phyloP scores from a whole-genome alignment of 1,140 invertebrate species.

The Eciton burchellii region DNA sequence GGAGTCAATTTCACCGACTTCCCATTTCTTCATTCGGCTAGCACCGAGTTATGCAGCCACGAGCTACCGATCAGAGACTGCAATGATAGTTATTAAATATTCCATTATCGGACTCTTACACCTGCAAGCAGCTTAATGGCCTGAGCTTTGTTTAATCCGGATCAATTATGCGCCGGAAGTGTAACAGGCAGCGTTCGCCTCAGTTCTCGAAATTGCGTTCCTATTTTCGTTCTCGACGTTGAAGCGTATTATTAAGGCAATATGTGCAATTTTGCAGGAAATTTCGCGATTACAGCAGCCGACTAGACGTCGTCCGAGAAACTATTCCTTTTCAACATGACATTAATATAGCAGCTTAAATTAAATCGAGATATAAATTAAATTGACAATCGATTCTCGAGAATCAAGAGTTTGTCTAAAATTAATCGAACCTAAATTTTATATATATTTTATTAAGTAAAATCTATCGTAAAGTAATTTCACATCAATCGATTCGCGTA shows the following conservation, averaged over 20 bases:
- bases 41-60: conserved; percentile 15
- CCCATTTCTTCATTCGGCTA: conserved; percentile 48
- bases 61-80: background rate
- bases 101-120: conserved; percentile 52
- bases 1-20: conserved; percentile 75
- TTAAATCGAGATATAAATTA: background rate
- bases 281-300: conserved; percentile 1
- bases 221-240: conserved; percentile 12
- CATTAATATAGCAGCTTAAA: background rate
- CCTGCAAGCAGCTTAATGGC: conserved; percentile 29
- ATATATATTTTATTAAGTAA: too few relatives aligned
- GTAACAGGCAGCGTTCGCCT: background rate
- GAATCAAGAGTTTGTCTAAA: too few relatives aligned
- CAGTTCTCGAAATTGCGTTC: conserved; percentile 25
- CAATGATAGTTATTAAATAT: conserved; percentile 54
- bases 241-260: conserved; percentile 29
- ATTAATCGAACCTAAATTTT: too few relatives aligned
- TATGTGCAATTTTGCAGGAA: background rate
- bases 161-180: conserved; percentile 15
- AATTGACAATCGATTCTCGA: too few relatives aligned
- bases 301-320: background rate
- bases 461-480: too few relatives aligned
- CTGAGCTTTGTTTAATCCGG: conserved; percentile 8
- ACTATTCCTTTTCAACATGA: background rate
- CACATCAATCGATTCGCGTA: background rate